These are phyloP conservation scores for Dicentrarchus labrax DNA, from an alignment of 2,113 vertebrate species.

Conservation along the genomic window DNA sequence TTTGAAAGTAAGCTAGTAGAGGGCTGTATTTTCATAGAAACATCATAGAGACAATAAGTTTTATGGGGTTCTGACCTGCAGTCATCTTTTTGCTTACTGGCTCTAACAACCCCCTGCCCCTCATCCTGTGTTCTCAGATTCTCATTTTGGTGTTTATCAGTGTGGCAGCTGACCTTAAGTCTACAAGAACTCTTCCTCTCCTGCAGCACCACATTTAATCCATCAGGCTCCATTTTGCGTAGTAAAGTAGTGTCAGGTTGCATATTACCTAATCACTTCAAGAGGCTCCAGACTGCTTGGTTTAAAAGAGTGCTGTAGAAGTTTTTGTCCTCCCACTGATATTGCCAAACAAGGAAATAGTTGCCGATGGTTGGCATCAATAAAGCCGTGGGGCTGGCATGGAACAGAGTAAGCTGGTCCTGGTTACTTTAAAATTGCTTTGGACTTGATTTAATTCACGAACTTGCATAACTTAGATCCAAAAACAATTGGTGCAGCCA, in stretches of 20 bases:
- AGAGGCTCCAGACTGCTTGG: conserved; percentile 34
- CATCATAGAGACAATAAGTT: neutral
- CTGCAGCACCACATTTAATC: conserved; percentile 3
- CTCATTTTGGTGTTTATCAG: conserved; percentile 32
- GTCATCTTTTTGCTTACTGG: conserved; percentile 41
- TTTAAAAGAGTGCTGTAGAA: conserved; percentile 37
- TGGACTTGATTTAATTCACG: conserved; percentile 52
- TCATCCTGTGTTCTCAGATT: conserved; percentile 12
- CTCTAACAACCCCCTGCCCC: conserved; percentile 26
- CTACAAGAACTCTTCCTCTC: neutral
- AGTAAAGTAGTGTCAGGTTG: conserved; percentile 13
- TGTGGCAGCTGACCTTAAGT: conserved; percentile 41
- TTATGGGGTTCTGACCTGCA: conserved; percentile 24
- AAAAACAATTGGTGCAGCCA: conserved; percentile 53
- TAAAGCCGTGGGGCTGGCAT: conserved; percentile 39
- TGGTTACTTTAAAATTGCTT: conserved; percentile 34
- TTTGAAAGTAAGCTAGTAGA: conserved; percentile 20
- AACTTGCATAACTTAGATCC: conserved; percentile 49
- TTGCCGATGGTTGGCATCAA: conserved; percentile 49
- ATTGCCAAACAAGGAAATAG: conserved; percentile 73
- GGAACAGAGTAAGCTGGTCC: conserved; percentile 40
- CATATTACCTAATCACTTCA: conserved; percentile 30
- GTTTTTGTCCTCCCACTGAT: conserved; percentile 17
- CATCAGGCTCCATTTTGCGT: neutral
- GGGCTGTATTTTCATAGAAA: conserved; percentile 33